Conservation (phyloP, 2,888 invertebrate genomes). For the Oligia fasciuncula region DNA sequence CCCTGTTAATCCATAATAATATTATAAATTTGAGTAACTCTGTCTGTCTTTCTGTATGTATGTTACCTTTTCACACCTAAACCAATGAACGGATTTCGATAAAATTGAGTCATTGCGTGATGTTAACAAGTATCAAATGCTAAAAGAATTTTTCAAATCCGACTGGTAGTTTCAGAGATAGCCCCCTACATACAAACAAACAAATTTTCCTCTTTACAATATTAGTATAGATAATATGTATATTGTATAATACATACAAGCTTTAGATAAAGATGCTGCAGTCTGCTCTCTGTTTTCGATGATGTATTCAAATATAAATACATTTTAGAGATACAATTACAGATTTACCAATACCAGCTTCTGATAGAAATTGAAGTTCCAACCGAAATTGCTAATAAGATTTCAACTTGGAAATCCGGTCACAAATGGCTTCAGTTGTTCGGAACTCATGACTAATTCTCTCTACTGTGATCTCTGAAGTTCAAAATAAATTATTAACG, state of each 20-base stretch:
- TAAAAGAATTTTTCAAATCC: no score
- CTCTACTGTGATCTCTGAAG: conserved; percentile 13
- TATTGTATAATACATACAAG: background rate
- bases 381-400: background rate
- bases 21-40: no score
- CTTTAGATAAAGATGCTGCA: background rate
- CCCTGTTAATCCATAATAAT: background rate
- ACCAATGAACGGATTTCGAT: no score
- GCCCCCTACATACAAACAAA: no score
- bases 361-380: conserved; percentile 18
- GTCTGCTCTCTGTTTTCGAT: background rate
- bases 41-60: no score
- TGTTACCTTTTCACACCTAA: no score
- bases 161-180: no score
- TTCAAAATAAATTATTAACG: conserved; percentile 10
- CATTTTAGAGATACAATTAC: background rate
- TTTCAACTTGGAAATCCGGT: conserved; percentile 36
- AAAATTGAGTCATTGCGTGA: no score
- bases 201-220: no score
- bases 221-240: no score
- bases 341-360: conserved; percentile 6
- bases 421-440: conserved; percentile 41
- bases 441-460: conserved; percentile 15
- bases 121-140: no score
- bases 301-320: background rate